Percentiles rank a stretch among this genome's conserved stretches.
These are phyloP conservation scores for Trachops cirrhosus DNA, from an alignment of 2,797 vertebrate species.

Conservation along the genomic window DNA sequence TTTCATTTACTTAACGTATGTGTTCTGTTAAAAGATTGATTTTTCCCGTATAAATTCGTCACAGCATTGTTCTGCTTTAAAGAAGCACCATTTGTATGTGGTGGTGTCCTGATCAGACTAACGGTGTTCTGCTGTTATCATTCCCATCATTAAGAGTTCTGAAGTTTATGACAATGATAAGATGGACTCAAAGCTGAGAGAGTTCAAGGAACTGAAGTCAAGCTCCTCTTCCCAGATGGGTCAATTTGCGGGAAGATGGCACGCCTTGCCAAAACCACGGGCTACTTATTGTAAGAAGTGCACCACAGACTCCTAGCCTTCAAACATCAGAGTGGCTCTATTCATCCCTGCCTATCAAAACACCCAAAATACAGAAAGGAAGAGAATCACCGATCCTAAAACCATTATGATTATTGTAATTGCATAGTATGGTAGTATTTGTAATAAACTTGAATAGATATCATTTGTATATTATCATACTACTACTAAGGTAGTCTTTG, in stretches of 20 bases:
- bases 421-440: neutral
- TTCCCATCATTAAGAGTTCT: neutral
- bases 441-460: neutral
- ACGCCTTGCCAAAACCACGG: neutral
- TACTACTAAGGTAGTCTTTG: neutral
- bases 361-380: neutral
- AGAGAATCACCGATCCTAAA: neutral
- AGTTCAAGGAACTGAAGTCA: neutral
- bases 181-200: neutral
- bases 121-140: neutral
- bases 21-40: neutral
- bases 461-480: neutral
- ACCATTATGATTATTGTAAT: neutral
- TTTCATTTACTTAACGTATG: conserved; percentile 42
- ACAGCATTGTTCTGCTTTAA: neutral
- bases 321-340: neutral
- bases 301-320: neutral
- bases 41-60: neutral
- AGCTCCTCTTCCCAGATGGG: neutral
- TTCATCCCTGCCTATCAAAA: neutral
- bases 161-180: neutral
- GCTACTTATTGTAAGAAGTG: neutral
- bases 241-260: neutral
- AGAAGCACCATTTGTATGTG: neutral
- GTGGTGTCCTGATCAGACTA: neutral